phyloP scores from a whole-genome alignment of 2,113 vertebrate genomes.

The Enhydra lutris region DNA sequence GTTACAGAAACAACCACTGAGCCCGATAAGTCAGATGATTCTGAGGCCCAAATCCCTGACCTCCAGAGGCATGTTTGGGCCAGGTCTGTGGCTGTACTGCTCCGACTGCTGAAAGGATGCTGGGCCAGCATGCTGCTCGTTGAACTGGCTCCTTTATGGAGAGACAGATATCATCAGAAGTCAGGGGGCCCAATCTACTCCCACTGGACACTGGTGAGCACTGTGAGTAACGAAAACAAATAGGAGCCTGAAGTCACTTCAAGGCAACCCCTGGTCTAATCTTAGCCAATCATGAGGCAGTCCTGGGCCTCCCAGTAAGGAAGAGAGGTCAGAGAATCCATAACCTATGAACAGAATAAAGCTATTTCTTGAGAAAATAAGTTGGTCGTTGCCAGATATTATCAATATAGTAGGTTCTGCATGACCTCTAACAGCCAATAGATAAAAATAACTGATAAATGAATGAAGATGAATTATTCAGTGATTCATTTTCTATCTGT shows the following conservation, averaged over 20 bases:
- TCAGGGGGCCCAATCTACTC: neutral
- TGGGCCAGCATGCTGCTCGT: neutral
- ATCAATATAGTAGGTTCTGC: neutral
- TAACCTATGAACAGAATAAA: neutral
- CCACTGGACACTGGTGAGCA: neutral
- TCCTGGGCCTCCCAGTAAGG: neutral
- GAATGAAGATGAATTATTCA: neutral
- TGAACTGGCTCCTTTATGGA: constrained; percentile 36
- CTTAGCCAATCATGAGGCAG: neutral
- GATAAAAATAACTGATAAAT: neutral
- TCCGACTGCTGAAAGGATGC: constrained; percentile 11
- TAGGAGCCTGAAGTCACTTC: neutral
- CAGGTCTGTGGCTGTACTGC: neutral
- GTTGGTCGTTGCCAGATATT: neutral
- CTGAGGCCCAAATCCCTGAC: neutral
- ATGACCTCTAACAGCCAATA: neutral
- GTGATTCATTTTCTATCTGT: neutral
- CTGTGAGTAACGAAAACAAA: neutral
- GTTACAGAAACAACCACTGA: neutral
- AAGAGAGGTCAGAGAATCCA: neutral
- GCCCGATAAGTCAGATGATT: neutral
- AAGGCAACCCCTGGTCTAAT: neutral
- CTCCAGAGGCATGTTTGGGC: neutral
- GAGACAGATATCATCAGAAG: constrained; percentile 47
- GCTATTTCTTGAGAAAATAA: neutral